phyloP scores from a whole-genome alignment of 2,113 vertebrate species.

The Lanius collurio region DNA sequence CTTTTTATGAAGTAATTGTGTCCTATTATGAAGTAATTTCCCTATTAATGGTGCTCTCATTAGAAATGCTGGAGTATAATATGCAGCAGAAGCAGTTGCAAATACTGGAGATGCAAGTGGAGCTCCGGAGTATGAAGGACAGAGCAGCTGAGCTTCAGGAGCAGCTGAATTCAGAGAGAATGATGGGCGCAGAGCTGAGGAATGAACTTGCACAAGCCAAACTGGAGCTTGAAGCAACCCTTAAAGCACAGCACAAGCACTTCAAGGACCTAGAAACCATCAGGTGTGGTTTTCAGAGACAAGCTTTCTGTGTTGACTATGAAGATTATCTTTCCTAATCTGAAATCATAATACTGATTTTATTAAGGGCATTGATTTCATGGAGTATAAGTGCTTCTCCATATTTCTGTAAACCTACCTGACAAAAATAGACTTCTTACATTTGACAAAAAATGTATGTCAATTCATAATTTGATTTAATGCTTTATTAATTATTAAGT shows the following conservation, averaged over 20 bases:
- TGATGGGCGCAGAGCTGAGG: slow-evolving; percentile 80
- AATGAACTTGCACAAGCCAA: slow-evolving; percentile 88
- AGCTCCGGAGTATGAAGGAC: slow-evolving; percentile 66
- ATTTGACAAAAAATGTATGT: background rate
- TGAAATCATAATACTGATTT: background rate
- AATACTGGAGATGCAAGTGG: slow-evolving; percentile 74
- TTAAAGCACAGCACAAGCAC: slow-evolving; percentile 89
- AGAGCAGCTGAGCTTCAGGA: slow-evolving; percentile 74
- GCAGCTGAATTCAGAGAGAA: slow-evolving; percentile 71
- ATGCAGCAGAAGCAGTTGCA: slow-evolving; percentile 74
- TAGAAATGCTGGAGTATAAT: slow-evolving; percentile 69
- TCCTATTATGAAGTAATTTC: background rate
- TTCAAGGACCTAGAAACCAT: slow-evolving; percentile 89
- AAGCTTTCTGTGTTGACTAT: background rate
- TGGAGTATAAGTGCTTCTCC: background rate
- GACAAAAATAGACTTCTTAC: background rate
- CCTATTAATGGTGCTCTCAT: background rate
- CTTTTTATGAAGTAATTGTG: background rate
- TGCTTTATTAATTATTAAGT: background rate
- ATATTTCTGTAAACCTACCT: background rate
- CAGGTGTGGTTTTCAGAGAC: slow-evolving; percentile 71
- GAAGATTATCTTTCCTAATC: background rate
- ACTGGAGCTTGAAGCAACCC: slow-evolving; percentile 87
- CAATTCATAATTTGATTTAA: background rate
- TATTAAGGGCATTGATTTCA: background rate